Evolutionary conservation across 1,140 invertebrate species (phyloP).

Genomic region (Chrysoperla carnea): DNA sequence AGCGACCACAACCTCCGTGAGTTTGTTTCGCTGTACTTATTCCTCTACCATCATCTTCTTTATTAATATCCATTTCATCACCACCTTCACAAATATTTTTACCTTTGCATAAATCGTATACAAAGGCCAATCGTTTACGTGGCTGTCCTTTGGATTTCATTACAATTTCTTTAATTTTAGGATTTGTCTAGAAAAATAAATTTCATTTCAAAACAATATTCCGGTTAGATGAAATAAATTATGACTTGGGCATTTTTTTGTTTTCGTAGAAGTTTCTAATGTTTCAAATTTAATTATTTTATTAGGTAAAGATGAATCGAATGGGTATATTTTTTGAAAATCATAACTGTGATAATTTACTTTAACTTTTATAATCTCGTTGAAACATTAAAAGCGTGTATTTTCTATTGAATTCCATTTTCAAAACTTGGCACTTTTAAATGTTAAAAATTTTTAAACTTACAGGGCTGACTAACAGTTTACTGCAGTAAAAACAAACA

Average conservation of each 20-base stretch:
- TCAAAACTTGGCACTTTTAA: too few relatives aligned
- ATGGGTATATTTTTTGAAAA: too few relatives aligned
- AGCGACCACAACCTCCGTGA: constrained; percentile 93
- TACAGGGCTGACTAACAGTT: constrained; percentile 84
- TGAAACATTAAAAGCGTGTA: too few relatives aligned
- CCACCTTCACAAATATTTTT: constrained; percentile 98
- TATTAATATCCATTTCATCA: constrained; percentile 87
- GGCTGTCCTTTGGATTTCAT: constrained; percentile 95
- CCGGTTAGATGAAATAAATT: constrained; percentile 2
- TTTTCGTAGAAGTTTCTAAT: background rate
- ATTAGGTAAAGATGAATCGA: too few relatives aligned
- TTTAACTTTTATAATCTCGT: too few relatives aligned
- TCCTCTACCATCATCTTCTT: constrained; percentile 40
- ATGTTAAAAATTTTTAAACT: constrained; percentile 23
- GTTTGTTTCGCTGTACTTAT: constrained; percentile 36
- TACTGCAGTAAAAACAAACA: constrained; percentile 96
- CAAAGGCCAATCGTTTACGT: constrained; percentile 79
- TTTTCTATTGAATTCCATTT: too few relatives aligned
- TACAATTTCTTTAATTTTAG: constrained; percentile 95
- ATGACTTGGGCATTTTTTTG: background rate
- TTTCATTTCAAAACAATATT: constrained; percentile 10
- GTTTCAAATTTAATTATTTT: too few relatives aligned
- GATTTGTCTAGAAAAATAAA: constrained; percentile 49
- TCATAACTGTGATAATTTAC: too few relatives aligned
- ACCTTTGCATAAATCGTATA: constrained; percentile 97